These are phyloP conservation scores for Melanotaenia maccullochi DNA, from an alignment of 2,797 vertebrate species.

Conservation along the genomic window DNA sequence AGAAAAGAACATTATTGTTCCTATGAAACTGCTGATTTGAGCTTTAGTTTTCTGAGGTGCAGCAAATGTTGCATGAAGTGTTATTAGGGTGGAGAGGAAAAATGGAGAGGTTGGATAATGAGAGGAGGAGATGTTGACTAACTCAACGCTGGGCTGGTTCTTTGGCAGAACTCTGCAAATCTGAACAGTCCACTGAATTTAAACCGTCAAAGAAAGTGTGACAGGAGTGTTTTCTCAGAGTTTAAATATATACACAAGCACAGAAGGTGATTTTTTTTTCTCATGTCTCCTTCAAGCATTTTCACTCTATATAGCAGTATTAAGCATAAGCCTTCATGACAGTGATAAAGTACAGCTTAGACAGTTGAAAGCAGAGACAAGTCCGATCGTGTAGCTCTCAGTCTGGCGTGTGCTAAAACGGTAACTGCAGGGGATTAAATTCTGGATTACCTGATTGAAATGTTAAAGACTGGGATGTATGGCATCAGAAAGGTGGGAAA, in stretches of 20 bases:
- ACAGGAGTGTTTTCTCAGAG: not conserved
- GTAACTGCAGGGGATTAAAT: not conserved
- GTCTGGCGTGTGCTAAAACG: slow-evolving; percentile 3
- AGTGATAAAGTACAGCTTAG: not conserved
- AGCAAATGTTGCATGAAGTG: not conserved
- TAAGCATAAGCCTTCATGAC: not conserved
- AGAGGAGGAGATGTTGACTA: not conserved
- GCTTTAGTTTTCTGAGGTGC: not conserved
- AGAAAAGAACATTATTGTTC: not conserved
- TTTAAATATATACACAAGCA: not conserved
- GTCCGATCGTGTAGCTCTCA: not conserved
- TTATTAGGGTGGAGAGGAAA: not conserved
- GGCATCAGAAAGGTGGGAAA: not conserved
- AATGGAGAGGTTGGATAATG: not conserved
- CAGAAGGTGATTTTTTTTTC: not conserved
- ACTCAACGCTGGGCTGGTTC: not conserved
- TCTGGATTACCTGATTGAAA: slow-evolving; percentile 6
- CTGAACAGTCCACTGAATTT: not conserved
- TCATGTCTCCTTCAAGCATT: not conserved
- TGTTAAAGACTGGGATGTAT: not conserved
- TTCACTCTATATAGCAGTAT: not conserved
- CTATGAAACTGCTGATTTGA: not conserved
- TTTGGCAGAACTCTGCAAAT: not conserved
- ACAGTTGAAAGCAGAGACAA: not conserved
- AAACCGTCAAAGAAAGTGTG: not conserved